These are phyloP conservation scores for Eilema caniola DNA, from an alignment of 2,888 invertebrate genomes.

Conservation along the genomic window DNA sequence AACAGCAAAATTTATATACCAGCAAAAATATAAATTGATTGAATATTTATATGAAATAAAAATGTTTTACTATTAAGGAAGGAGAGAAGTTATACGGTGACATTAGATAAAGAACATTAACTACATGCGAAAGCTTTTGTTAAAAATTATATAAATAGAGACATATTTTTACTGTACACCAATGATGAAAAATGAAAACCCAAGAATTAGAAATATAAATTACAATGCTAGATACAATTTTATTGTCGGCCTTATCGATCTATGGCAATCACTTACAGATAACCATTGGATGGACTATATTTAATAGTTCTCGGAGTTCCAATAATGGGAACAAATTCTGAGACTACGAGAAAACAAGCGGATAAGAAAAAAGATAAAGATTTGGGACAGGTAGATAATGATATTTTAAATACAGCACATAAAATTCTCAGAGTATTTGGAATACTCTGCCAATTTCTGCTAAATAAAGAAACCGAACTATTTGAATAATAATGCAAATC, in stretches of 20 bases:
- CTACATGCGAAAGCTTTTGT: neutral
- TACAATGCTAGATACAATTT: neutral
- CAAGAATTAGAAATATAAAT: neutral
- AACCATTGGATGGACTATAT: neutral
- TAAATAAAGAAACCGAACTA: too few relatives aligned
- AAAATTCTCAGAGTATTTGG: too few relatives aligned
- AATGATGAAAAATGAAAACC: neutral
- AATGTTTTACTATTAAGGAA: neutral
- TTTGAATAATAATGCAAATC: too few relatives aligned
- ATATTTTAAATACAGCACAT: too few relatives aligned
- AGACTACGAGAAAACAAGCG: too few relatives aligned
- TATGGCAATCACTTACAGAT: too few relatives aligned
- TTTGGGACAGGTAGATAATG: too few relatives aligned
- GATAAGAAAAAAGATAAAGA: too few relatives aligned
- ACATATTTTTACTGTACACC: neutral
- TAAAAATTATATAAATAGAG: too few relatives aligned
- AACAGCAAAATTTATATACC: neutral
- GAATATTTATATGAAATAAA: neutral
- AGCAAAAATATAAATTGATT: neutral
- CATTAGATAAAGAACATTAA: neutral
- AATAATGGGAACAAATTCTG: too few relatives aligned
- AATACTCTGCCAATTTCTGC: too few relatives aligned
- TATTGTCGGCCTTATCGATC: neutral
- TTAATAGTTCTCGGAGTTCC: too few relatives aligned
- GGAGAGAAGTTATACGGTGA: neutral